Base-by-base conservation (phyloP, 2,797 vertebrate species). In the Chanos chanos region DNA sequence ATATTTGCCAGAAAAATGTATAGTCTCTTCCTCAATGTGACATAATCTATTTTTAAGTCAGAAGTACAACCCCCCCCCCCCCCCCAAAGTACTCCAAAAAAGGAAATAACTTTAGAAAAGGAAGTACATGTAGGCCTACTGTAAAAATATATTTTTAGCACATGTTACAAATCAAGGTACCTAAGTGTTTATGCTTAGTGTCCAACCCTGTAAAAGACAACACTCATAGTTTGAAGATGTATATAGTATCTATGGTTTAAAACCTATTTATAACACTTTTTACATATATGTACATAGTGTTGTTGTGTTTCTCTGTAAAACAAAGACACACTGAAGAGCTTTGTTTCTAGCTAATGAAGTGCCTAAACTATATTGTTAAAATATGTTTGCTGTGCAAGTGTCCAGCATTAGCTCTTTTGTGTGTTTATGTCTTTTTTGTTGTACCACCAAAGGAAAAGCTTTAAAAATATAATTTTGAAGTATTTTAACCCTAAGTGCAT, bases 231-330 rank as follows among this genome's bases (percentile, higher is more conserved):
- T 83, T 87, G 90, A 97, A 94, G 93, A 93, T 99, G 96, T 99
- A 98, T 93, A 99, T 99, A 99, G 91, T 98, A 95, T 94, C 93
- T 94, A 92, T 87, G 94, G 94, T 98, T 99, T 95, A 92, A 94
- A 97, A 93, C 94, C 91, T 99, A 99, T 99, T 99, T 99, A 99
- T 99, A 99, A 99, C 95, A 97, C 95, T 96, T 99, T 99, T 97
- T 99, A 98, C 94, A 96, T 97, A 87, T 89, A 92, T 99, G 95
- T 98, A 99, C 90, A 98, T 98, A 99, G 94, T 89, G 89, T 90
- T 90, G 91, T 90, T 89, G 90, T 95, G 84, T 96, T 90, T 93
- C 94, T 92, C 88, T 86, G 81, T 86, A n/a, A 81, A 73, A 85
- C 76, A 69, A 74, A 70, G 77, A 87, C 87, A 87, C 85, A 80